Conservation (phyloP, 1,140 invertebrate species). For the Ceratina australensis region DNA sequence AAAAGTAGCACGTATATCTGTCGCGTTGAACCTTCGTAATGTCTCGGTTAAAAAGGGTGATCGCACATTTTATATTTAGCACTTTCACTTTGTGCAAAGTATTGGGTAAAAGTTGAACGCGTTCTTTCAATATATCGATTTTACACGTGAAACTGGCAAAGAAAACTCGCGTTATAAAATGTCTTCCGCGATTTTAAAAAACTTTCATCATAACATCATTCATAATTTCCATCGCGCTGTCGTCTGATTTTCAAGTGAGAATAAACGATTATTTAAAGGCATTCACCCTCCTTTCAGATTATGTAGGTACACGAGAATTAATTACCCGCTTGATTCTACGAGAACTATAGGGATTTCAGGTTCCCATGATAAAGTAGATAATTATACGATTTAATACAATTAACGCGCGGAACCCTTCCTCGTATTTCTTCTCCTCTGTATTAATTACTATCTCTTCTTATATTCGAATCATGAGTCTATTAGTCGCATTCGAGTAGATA, state of each 20-base stretch:
- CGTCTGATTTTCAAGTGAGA: no score
- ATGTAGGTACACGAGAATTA: not conserved
- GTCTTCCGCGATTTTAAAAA: no score
- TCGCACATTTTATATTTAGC: slow-evolving; percentile 4
- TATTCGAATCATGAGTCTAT: no score
- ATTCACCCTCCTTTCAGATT: not conserved
- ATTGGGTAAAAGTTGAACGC: slow-evolving; percentile 1
- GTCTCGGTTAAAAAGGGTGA: not conserved
- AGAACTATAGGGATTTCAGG: not conserved
- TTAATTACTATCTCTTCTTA: no score
- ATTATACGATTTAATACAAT: not conserved
- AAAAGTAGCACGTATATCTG: not conserved
- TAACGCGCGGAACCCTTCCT: no score
- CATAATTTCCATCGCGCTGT: no score
- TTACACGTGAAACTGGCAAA: not conserved
- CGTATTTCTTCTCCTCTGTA: no score
- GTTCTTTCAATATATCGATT: not conserved
- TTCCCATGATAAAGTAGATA: not conserved
- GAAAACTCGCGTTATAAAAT: no score
- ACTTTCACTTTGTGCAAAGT: not conserved
- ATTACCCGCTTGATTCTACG: not conserved
- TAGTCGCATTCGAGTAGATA: no score
- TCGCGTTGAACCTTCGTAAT: not conserved
- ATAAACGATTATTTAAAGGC: no score
- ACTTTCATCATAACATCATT: no score